phyloP scores from a whole-genome alignment of 1,140 invertebrate species.

The Tribolium castaneum region DNA sequence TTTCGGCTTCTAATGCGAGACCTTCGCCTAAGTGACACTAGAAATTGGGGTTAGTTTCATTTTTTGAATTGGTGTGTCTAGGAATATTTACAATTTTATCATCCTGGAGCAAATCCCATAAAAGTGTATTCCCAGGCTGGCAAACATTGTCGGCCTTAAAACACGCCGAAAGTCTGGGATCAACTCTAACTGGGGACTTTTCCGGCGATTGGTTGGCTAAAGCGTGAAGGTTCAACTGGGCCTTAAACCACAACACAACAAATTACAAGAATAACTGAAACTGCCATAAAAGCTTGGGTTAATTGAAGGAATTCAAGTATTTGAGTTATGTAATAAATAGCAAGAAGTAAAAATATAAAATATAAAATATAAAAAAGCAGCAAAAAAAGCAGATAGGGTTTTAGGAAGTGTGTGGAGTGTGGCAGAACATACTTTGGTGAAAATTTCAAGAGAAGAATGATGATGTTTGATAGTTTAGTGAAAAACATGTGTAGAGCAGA shows the following conservation, averaged over 20 bases:
- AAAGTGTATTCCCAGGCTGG: conserved; percentile 87
- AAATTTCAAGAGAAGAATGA: no score
- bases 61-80: background rate
- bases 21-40: conserved; percentile 87
- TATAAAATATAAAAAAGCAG: no score
- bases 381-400: no score
- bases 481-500: no score
- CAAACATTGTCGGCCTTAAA: conserved; percentile 85
- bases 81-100: conserved; percentile 80
- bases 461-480: no score
- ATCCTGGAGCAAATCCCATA: conserved; percentile 95
- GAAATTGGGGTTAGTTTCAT: conserved; percentile 49
- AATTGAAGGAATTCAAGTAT: no score
- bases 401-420: no score
- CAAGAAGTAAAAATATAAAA: no score
- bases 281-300: background rate
- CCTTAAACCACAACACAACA: conserved; percentile 44
- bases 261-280: conserved; percentile 16
- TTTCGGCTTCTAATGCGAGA: conserved; percentile 89
- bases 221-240: conserved; percentile 61
- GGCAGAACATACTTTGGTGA: no score
- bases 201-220: conserved; percentile 64
- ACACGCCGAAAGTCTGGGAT: conserved; percentile 63
- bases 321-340: no score
- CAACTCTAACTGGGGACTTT: conserved; percentile 59